phyloP scores from a whole-genome alignment of 1,140 invertebrate species.

The Nixonia krombeini region DNA sequence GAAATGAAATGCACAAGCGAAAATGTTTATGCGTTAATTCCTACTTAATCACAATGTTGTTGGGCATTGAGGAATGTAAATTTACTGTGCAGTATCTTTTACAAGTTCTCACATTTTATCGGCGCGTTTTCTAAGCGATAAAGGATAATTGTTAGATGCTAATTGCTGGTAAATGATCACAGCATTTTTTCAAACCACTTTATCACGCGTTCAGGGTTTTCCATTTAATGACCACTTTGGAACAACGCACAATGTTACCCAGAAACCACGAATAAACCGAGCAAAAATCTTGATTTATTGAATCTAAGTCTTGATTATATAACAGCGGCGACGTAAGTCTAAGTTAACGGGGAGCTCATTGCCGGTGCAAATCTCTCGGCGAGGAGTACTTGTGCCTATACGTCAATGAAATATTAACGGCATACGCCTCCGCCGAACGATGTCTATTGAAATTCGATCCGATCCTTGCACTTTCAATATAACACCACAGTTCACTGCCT shows the following conservation, averaged over 20 bases:
- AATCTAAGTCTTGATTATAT: conserved; percentile 32
- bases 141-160: no score
- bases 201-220: no score
- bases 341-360: conserved; percentile 32
- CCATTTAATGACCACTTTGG: conserved; percentile 24
- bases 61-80: no score
- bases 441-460: conserved; percentile 44
- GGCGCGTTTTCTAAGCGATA: background rate
- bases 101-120: no score
- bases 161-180: no score
- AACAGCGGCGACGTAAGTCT: conserved; percentile 27
- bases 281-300: conserved; percentile 34
- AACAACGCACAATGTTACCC: conserved; percentile 5
- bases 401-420: conserved; percentile 44
- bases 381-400: conserved; percentile 23
- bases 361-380: conserved; percentile 33
- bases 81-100: no score
- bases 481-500: conserved; percentile 35
- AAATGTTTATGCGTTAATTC: no score
- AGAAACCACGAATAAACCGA: conserved; percentile 12
- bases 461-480: conserved; percentile 45
- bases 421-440: conserved; percentile 37
- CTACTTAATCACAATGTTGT: no score
- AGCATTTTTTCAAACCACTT: no score
- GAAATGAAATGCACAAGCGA: no score